Conservation (phyloP, 1,140 invertebrate species). For the Platyscapa corneri region DNA sequence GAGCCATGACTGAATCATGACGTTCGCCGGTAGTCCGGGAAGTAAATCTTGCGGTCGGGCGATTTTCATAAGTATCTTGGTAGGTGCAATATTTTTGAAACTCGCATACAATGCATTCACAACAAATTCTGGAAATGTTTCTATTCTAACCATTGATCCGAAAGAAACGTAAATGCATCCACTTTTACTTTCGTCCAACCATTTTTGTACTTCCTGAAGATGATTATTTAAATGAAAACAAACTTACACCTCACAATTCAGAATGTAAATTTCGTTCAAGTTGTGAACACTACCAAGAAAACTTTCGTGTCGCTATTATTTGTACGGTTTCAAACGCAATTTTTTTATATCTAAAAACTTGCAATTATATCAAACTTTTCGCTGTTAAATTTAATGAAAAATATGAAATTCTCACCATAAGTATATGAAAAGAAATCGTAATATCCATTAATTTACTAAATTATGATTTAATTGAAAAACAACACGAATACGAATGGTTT, state of each 20-base stretch:
- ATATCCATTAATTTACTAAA: too few relatives aligned
- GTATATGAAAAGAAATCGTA: too few relatives aligned
- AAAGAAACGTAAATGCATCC: slow-evolving; percentile 84
- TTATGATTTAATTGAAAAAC: too few relatives aligned
- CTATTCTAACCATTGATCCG: slow-evolving; percentile 81
- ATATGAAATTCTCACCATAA: too few relatives aligned
- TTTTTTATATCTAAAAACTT: too few relatives aligned
- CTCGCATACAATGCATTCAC: slow-evolving; percentile 58
- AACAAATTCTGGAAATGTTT: slow-evolving; percentile 69
- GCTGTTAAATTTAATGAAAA: too few relatives aligned
- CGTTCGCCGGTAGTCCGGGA: slow-evolving; percentile 76
- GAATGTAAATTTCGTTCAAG: too few relatives aligned
- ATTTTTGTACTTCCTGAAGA: slow-evolving; percentile 78
- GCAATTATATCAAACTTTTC: too few relatives aligned
- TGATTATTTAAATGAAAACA: not conserved
- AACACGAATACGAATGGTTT: too few relatives aligned
- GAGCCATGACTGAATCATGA: slow-evolving; percentile 79
- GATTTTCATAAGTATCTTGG: slow-evolving; percentile 63
- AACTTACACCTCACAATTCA: not conserved
- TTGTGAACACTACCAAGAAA: too few relatives aligned
- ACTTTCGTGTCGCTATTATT: too few relatives aligned
- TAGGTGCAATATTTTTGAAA: slow-evolving; percentile 60
- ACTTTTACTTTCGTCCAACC: slow-evolving; percentile 79
- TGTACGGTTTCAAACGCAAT: too few relatives aligned
- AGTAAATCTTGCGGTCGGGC: slow-evolving; percentile 61